Percentiles rank a stretch among this genome's conserved stretches.
Conservation (phyloP, 2,797 vertebrate genomes). For the Acestrorhynchus altus region DNA sequence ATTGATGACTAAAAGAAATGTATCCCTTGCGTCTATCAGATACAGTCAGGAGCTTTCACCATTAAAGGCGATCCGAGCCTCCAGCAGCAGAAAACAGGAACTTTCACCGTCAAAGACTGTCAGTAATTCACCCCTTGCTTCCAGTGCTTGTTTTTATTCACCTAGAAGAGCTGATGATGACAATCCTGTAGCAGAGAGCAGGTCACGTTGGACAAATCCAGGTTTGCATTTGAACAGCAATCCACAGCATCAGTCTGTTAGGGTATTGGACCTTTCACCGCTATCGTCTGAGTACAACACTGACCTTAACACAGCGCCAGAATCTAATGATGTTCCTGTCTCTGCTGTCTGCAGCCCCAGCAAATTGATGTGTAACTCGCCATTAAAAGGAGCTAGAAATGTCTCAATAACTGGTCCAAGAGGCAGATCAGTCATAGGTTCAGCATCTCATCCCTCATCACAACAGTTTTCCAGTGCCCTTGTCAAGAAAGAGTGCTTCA, state of each 20-base stretch:
- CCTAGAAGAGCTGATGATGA: slow-evolving; percentile 34
- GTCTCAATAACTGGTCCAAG: slow-evolving; percentile 13
- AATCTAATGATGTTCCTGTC: slow-evolving; percentile 7
- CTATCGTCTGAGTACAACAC: slow-evolving; percentile 29
- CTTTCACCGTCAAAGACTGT: neutral
- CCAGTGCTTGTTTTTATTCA: slow-evolving; percentile 53
- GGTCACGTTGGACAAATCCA: slow-evolving; percentile 27
- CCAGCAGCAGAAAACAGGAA: neutral
- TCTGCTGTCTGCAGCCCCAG: slow-evolving; percentile 26
- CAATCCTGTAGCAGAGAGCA: neutral
- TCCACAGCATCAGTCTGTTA: slow-evolving; percentile 21
- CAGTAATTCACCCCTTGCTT: neutral
- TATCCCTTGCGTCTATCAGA: neutral
- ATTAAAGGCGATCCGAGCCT: neutral
- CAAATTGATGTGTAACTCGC: neutral
- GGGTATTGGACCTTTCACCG: slow-evolving; percentile 62
- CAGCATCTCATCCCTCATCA: neutral
- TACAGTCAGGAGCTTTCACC: neutral
- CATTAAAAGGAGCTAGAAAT: slow-evolving; percentile 35
- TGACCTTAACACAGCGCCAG: neutral
- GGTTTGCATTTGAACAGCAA: neutral
- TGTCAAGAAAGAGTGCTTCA: slow-evolving; percentile 12
- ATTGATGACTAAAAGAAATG: neutral
- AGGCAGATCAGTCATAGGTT: slow-evolving; percentile 22
- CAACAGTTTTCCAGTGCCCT: neutral